Base-by-base conservation (phyloP, 2,113 vertebrate genomes). In the Lycocorax pyrrhopterus region DNA sequence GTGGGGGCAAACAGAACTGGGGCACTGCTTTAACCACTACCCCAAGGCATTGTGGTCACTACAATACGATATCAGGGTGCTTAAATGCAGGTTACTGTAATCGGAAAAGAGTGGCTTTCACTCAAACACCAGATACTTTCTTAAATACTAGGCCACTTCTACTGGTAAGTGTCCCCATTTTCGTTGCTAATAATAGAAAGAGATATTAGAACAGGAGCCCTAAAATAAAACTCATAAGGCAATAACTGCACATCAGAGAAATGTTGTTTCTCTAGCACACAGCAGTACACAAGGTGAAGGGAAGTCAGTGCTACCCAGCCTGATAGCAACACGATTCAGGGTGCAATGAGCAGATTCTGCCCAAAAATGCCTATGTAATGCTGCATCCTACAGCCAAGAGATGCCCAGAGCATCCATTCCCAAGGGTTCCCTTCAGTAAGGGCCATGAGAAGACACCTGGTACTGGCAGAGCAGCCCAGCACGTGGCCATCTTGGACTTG, bases 41-140 rank as follows among this genome's bases (percentile, higher is more conserved):
- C 12, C 3, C 32, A 59, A 6, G 17, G 2, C 51, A 2, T 3
- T 44, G 33, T 0, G 0, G 19, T 35, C 47, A 12, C 15, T 35
- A 39, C 51, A 67, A 12, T 10, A 19, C 0, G 1, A 51, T 51
- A 71, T 33, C 21, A 43, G 16, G 6, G 11, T 51, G 16, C 27
- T 51, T 53, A 67, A 84, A 89, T 80, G n/a, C 5, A 58, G 4
- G 8, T 63, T 35, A 32, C 35, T 69, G 9, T 21, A 58, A 46
- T 3, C 25, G 16, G 51, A 46, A 59, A 64, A 85, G 13, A 59
- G 15, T 41, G 16, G 23, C 15, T 49, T 92, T 52, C 23, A 43
- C 10, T 62, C 30, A 71, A 26, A 5, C 33, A 22, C 32, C 7
- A 27, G 58, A 60, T 4, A 46, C 77, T 37, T 89, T 7, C 25